phyloP scores from a whole-genome alignment of 2,888 invertebrate genomes.

The Apamea monoglypha region DNA sequence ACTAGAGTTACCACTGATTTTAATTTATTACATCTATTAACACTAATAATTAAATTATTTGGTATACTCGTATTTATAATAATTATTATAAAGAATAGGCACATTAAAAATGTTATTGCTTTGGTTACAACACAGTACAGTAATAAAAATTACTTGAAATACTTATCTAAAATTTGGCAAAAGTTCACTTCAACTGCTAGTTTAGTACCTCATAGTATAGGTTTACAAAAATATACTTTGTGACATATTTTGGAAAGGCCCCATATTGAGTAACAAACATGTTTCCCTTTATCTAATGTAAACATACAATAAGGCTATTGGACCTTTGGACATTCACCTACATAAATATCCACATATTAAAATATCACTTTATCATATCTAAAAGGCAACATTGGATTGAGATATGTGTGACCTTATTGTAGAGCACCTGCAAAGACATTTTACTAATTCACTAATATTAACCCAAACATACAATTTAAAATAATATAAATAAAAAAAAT shows the following conservation, averaged over 20 bases:
- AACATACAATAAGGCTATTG: constrained; percentile 83
- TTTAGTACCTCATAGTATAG: constrained; percentile 77
- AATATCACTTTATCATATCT: constrained; percentile 88
- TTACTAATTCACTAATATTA: constrained; percentile 81
- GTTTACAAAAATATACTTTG: constrained; percentile 85
- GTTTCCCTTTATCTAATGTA: constrained; percentile 82
- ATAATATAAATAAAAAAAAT: constrained; percentile 81
- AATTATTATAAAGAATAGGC: constrained; percentile 83
- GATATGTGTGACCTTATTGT: constrained; percentile 88
- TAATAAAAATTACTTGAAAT: constrained; percentile 84
- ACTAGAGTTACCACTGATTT: constrained; percentile 52
- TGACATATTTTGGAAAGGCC: constrained; percentile 80
- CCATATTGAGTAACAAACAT: constrained; percentile 75
- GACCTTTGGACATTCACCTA: constrained; percentile 86
- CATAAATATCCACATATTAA: constrained; percentile 78
- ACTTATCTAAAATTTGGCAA: constrained; percentile 89
- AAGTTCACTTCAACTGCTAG: constrained; percentile 82
- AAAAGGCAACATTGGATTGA: constrained; percentile 90
- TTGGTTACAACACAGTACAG: constrained; percentile 88
- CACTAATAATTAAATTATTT: constrained; percentile 82
- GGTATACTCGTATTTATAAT: constrained; percentile 80
- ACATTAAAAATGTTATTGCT: constrained; percentile 88
- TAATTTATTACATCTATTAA: constrained; percentile 62
- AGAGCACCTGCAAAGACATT: constrained; percentile 89
- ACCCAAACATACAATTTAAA: constrained; percentile 85